Evolutionary conservation across 2,888 invertebrate genomes (phyloP).

Genomic region (Euplexia lucipara): DNA sequence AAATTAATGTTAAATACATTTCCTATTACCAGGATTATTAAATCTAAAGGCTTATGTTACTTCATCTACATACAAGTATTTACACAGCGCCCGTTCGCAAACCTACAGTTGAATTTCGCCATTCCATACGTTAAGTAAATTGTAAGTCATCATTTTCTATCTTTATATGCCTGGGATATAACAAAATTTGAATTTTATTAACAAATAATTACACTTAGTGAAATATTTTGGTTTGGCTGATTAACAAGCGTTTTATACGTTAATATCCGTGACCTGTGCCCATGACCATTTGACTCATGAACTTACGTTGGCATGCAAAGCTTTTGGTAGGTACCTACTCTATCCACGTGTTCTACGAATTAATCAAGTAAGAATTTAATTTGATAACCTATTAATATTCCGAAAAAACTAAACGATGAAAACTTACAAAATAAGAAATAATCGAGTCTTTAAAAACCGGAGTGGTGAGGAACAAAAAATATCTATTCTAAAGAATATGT

Average conservation of each 20-base stretch:
- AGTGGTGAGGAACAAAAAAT: background rate
- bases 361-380: conserved; percentile 12
- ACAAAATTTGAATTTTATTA: conserved; percentile 28
- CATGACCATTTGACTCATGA: conserved; percentile 50
- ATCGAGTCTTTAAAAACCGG: background rate
- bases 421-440: background rate
- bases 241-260: conserved; percentile 19
- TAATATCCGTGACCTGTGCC: conserved; percentile 36
- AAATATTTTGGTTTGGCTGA: conserved; percentile 28
- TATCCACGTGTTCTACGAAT: background rate
- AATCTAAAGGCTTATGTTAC: conserved; percentile 18
- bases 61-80: conserved; percentile 15
- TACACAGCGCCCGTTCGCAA: conserved; percentile 5
- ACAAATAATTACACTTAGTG: conserved; percentile 18
- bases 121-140: conserved; percentile 34
- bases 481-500: background rate
- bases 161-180: conserved; percentile 46
- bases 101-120: conserved; percentile 35
- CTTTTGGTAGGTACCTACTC: conserved; percentile 5
- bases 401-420: background rate
- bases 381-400: background rate
- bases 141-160: conserved; percentile 28
- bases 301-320: conserved; percentile 27
- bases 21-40: conserved; percentile 1
- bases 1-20: background rate